Conservation (phyloP, 1,140 invertebrate genomes). For the Camponotus vicinus region DNA sequence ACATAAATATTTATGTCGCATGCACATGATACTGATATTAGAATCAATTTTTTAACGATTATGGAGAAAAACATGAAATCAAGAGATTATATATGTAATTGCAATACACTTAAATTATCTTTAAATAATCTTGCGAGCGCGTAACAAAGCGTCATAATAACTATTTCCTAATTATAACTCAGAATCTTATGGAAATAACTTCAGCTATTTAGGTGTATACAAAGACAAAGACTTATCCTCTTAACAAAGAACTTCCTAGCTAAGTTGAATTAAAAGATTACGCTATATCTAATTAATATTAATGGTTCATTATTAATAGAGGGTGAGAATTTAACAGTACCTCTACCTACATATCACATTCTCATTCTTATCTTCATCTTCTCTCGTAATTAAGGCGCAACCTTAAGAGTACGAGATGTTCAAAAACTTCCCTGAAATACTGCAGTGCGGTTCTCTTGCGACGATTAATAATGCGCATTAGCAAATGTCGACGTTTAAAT, state of each 20-base stretch:
- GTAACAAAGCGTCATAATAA: slow-evolving; percentile 26
- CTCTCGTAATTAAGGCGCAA: slow-evolving; percentile 27
- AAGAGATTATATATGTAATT: neutral
- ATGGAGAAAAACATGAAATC: neutral
- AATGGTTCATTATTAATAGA: slow-evolving; percentile 38
- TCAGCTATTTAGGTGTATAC: slow-evolving; percentile 13
- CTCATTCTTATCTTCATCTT: slow-evolving; percentile 36
- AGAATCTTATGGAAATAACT: slow-evolving; percentile 16
- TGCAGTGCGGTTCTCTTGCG: slow-evolving; percentile 33
- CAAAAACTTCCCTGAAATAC: slow-evolving; percentile 44
- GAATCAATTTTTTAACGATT: neutral
- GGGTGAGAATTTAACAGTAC: slow-evolving; percentile 67
- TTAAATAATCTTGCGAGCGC: neutral
- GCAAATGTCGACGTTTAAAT: slow-evolving; percentile 53
- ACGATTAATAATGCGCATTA: slow-evolving; percentile 61
- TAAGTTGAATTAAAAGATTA: slow-evolving; percentile 62
- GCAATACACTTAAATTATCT: neutral
- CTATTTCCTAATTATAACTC: slow-evolving; percentile 17
- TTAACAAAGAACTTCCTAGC: neutral
- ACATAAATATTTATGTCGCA: neutral
- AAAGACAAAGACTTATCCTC: slow-evolving; percentile 40
- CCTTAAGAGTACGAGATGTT: slow-evolving; percentile 7
- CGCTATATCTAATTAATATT: slow-evolving; percentile 60
- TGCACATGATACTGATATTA: neutral
- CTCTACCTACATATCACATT: slow-evolving; percentile 39